Conservation (phyloP, 92 coral and sea anemone species). For the Bergia sp. region DNA sequence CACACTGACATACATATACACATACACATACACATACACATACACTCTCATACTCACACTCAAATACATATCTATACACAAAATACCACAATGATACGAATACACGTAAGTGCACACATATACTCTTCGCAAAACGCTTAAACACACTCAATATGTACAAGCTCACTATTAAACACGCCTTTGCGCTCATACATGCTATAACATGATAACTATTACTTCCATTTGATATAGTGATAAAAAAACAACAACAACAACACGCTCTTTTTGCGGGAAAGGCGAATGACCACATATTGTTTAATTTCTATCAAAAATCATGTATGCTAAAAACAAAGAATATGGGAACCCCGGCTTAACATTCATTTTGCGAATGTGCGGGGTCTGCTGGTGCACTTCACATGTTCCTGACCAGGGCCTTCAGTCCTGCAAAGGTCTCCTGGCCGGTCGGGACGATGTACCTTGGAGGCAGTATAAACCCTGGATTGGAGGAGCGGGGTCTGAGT, state of each 20-base stretch:
- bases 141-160: too few species aligned
- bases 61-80: too few species aligned
- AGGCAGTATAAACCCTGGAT: slow-evolving; percentile 68
- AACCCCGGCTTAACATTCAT: not conserved
- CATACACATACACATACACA: too few species aligned
- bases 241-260: not conserved
- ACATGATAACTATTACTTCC: too few species aligned
- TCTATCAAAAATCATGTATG: slow-evolving; percentile 23
- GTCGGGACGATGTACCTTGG: slow-evolving; percentile 72
- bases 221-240: too few species aligned
- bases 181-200: too few species aligned
- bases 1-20: too few species aligned
- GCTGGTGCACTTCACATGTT: slow-evolving; percentile 41
- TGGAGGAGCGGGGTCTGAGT: slow-evolving; percentile 58
- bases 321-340: not conserved
- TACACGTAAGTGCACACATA: too few species aligned
- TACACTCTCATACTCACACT: too few species aligned
- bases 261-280: slow-evolving; percentile 38
- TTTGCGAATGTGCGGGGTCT: not conserved
- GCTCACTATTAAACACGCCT: too few species aligned
- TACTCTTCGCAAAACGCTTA: too few species aligned
- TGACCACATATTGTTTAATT: slow-evolving; percentile 29
- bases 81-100: too few species aligned
- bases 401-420: slow-evolving; percentile 73
- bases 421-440: slow-evolving; percentile 88